Conservation (phyloP, 2,888 invertebrate species). For the Hemicrepidius hirtus region DNA sequence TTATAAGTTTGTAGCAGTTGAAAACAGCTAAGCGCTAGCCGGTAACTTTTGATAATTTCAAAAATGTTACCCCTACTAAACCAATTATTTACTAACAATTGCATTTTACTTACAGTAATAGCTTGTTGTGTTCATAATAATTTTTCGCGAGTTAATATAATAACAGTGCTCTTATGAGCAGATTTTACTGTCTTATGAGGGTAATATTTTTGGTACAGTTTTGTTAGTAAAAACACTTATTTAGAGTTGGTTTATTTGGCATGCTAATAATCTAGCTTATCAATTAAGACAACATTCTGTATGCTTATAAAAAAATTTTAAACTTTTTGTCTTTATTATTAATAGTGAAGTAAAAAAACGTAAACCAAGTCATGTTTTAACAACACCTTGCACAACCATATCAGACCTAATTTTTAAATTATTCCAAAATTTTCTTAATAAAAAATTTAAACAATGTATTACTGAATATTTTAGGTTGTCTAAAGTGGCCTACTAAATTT, state of each 20-base stretch:
- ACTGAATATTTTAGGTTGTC: no score
- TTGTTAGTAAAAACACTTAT: constrained; percentile 59
- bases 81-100: constrained; percentile 13
- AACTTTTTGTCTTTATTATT: not conserved
- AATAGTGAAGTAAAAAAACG: not conserved
- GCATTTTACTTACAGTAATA: not conserved
- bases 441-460: no score
- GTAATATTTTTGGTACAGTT: constrained; percentile 63
- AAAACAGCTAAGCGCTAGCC: constrained; percentile 68
- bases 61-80: constrained; percentile 62
- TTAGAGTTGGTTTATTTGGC: constrained; percentile 65
- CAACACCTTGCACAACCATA: no score
- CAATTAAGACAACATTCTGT: constrained; percentile 67
- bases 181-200: constrained; percentile 39
- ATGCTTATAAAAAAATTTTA: constrained; percentile 61
- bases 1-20: constrained; percentile 69
- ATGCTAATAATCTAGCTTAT: constrained; percentile 68
- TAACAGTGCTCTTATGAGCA: constrained; percentile 1
- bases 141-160: not conserved
- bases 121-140: not conserved
- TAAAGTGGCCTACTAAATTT: no score
- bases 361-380: no score
- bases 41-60: constrained; percentile 61
- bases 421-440: no score
- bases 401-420: no score